A percentile compares a stretch with the other conserved stretches of the same genome.
Conservation (phyloP, 2,888 invertebrate species). For the Tenthredo distinguenda region DNA sequence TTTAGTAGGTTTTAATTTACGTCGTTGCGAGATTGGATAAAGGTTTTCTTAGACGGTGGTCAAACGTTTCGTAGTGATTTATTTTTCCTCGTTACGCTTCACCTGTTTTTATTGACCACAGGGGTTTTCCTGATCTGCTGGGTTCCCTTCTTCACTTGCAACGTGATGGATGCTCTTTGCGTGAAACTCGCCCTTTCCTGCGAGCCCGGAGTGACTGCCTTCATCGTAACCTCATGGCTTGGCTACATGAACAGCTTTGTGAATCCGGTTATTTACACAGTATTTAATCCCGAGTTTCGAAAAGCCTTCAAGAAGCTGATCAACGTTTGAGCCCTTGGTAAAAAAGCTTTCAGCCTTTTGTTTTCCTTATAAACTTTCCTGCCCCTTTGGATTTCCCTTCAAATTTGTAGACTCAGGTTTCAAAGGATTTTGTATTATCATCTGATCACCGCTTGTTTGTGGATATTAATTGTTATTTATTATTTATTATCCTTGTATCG, state of each 20-base stretch:
- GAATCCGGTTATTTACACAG: constrained; percentile 96
- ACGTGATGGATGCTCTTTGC: constrained; percentile 98
- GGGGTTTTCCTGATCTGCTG: constrained; percentile 99
- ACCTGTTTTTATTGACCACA: constrained; percentile 79
- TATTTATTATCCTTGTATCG: not conserved
- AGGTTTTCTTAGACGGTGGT: not conserved
- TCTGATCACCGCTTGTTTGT: not conserved
- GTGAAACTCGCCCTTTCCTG: constrained; percentile 89
- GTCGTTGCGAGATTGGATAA: not conserved
- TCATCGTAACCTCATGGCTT: constrained; percentile 97
- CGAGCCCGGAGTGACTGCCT: constrained; percentile 92
- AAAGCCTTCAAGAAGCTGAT: constrained; percentile 98
- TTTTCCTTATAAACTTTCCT: not conserved
- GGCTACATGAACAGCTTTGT: constrained; percentile 98
- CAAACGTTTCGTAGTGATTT: not conserved
- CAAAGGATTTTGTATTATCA: not conserved
- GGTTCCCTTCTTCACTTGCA: constrained; percentile 99
- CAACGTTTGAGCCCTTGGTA: constrained; percentile 63
- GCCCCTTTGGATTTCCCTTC: not conserved
- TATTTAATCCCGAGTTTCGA: constrained; percentile 98
- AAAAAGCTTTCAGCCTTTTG: not conserved
- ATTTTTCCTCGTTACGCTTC: constrained; percentile 12
- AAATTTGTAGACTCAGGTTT: not conserved
- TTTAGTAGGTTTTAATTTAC: not conserved
- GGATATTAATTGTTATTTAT: not conserved